Conservation (phyloP, 37 sponge, comb jelly and placozoan genomes). For the Ianthella basta region DNA sequence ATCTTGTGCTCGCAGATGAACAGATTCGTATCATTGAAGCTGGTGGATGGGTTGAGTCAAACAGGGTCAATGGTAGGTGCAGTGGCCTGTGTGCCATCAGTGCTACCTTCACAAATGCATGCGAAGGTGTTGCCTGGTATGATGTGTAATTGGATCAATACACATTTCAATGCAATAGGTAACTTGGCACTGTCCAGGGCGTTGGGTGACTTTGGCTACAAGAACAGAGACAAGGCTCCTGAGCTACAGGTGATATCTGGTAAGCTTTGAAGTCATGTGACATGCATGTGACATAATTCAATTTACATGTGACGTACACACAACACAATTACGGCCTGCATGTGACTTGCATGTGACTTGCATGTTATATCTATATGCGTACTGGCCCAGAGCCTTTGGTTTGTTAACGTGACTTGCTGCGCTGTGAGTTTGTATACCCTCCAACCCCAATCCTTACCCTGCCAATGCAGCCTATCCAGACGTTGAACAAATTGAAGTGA, state of each 20-base stretch:
- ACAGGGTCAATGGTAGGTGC: slow-evolving; percentile 87
- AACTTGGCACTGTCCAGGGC: slow-evolving; percentile 92
- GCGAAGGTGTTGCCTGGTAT: no score
- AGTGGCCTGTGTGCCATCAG: no score
- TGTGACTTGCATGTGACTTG: not conserved
- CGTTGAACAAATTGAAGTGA: slow-evolving; percentile 49
- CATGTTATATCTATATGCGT: not conserved
- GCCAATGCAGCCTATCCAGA: slow-evolving; percentile 77
- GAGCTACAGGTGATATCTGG: slow-evolving; percentile 93
- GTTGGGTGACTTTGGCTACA: slow-evolving; percentile 92
- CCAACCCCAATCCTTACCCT: not conserved
- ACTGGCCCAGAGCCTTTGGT: not conserved
- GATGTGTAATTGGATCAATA: no score
- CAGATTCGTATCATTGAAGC: slow-evolving; percentile 75
- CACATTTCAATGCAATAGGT: slow-evolving; percentile 29
- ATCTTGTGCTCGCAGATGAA: slow-evolving; percentile 50
- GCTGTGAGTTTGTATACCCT: not conserved
- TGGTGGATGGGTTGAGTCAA: slow-evolving; percentile 92
- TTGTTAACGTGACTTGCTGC: not conserved
- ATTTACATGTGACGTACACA: not conserved
- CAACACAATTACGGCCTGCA: not conserved
- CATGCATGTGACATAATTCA: not conserved
- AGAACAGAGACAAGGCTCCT: slow-evolving; percentile 56
- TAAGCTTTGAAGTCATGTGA: slow-evolving; percentile 24
- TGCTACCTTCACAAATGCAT: not conserved